A percentile compares a stretch with the other conserved stretches of the same genome.
phyloP scores from a whole-genome alignment of 2,113 vertebrate genomes.

The Silurus meridionalis region DNA sequence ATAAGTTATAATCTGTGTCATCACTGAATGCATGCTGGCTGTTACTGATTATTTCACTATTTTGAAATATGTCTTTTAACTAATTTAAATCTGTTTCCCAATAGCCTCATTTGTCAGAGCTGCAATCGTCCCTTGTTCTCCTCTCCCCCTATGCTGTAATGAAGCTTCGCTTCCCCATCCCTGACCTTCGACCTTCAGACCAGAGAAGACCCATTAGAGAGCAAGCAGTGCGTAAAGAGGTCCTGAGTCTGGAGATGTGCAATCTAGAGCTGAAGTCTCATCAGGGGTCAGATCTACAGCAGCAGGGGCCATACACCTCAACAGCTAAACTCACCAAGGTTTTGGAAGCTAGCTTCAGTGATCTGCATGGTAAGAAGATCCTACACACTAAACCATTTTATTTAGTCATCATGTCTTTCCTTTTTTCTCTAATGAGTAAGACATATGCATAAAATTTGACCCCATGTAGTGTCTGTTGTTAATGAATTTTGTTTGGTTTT shows the following conservation, averaged over 20 bases:
- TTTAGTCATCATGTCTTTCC: not conserved
- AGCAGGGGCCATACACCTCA: slow-evolving; percentile 40
- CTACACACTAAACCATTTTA: not conserved
- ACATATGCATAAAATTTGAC: not conserved
- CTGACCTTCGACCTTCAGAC: slow-evolving; percentile 76
- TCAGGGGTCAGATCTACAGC: slow-evolving; percentile 69
- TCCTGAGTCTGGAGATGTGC: slow-evolving; percentile 76
- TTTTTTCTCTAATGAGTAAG: not conserved
- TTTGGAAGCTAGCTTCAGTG: slow-evolving; percentile 79
- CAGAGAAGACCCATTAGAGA: slow-evolving; percentile 73
- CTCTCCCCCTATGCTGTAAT: slow-evolving; percentile 77
- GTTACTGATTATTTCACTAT: not conserved
- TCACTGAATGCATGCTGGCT: not conserved
- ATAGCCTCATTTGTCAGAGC: slow-evolving; percentile 42
- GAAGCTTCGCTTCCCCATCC: slow-evolving; percentile 82
- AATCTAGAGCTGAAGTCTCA: slow-evolving; percentile 78
- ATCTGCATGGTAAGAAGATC: slow-evolving; percentile 78
- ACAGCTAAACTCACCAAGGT: slow-evolving; percentile 65
- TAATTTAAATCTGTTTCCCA: not conserved
- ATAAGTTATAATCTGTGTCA: not conserved
- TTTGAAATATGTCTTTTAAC: not conserved
- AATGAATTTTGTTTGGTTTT: not conserved
- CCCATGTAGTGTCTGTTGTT: not conserved
- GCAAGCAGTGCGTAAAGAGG: slow-evolving; percentile 76
- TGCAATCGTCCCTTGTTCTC: slow-evolving; percentile 71